phyloP scores from a whole-genome alignment of 2,888 invertebrate species.

The Tetropium fuscum region DNA sequence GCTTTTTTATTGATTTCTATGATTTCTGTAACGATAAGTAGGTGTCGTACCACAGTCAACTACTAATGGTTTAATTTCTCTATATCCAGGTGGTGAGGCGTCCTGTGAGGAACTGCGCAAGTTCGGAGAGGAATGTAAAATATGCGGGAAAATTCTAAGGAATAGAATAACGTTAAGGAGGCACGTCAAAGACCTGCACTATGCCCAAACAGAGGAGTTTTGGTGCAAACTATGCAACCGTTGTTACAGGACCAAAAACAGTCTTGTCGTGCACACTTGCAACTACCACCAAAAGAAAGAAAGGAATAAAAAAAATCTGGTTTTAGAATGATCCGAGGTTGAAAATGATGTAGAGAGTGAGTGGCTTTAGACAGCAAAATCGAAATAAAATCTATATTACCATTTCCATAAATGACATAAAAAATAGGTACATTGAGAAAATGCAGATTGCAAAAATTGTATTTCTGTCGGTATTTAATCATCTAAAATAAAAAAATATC shows the following conservation, averaged over 20 bases:
- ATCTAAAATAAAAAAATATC: no score
- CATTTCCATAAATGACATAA: no score
- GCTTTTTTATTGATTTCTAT: slow-evolving; percentile 42
- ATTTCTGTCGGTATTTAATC: no score
- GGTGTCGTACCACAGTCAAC: slow-evolving; percentile 44
- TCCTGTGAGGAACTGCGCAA: slow-evolving; percentile 20
- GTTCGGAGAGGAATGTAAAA: slow-evolving; percentile 53
- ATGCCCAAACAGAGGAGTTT: slow-evolving; percentile 55
- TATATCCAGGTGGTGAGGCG: slow-evolving; percentile 50
- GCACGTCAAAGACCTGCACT: slow-evolving; percentile 58
- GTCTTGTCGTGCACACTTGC: slow-evolving; percentile 58
- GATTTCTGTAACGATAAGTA: slow-evolving; percentile 28
- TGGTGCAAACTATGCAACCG: slow-evolving; percentile 57
- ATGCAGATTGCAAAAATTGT: background rate
- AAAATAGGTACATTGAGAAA: no score
- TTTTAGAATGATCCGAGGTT: slow-evolving; percentile 20
- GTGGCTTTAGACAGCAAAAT: slow-evolving; percentile 1
- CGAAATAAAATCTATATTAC: slow-evolving; percentile 5
- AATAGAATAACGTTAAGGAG: slow-evolving; percentile 56
- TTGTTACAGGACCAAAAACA: slow-evolving; percentile 59
- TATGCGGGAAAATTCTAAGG: slow-evolving; percentile 58
- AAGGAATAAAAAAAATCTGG: slow-evolving; percentile 32
- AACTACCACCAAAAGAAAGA: slow-evolving; percentile 56
- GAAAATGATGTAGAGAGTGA: slow-evolving; percentile 28
- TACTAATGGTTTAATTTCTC: slow-evolving; percentile 51